Evolutionary conservation across 2,113 vertebrate species (phyloP), one percentile per base, ranked within the genome.

Genomic region (Neodon shergylaensis): DNA sequence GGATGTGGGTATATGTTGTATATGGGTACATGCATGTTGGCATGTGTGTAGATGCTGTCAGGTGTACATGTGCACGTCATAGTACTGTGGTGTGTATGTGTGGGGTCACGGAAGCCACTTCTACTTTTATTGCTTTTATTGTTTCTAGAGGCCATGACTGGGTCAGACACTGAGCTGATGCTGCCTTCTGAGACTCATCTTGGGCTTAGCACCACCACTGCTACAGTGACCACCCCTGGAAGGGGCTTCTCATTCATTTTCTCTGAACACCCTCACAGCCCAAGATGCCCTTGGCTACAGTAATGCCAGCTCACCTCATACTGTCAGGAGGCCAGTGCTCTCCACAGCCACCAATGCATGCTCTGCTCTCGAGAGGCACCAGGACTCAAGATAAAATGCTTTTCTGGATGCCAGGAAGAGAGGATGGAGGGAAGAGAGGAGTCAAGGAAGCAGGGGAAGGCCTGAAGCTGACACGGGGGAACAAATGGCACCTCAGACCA

Each of bases 351-450:
- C 66, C n/a, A 58, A 94, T 85, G n/a, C 54, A 95, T 81, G 13
- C 72, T 12, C 2, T 5, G 24, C 42, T 93, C 84, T 33, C 2
- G n/a, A 31, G 24, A 19, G 52, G 28, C 9, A 70, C 47, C 19
- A 16, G 47, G 11, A 31, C 24, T 54, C 0, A 0, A 19, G 9
- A 68, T 22, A 65, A 47, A 70, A 42, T 24, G 3, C 28, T 47
- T 79, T n/a, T 4, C 36, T 31, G 47, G 77, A 47, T 82, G 87
- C 28, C 86, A 28, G 77, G 63, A 82, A 73, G 36, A 49, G 73
- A 95, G 54, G 85, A 88, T 49, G 4, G 44, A 44, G 33, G 73
- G 63, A 82, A 73, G 52, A 49, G 73, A 95, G 54, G 81, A 88
- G n/a, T 21, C 12, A 5, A 12, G 16, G 91, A 7, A 14, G 12